Base-by-base conservation (phyloP, 1,140 invertebrate genomes). In the Cydia amplana region DNA sequence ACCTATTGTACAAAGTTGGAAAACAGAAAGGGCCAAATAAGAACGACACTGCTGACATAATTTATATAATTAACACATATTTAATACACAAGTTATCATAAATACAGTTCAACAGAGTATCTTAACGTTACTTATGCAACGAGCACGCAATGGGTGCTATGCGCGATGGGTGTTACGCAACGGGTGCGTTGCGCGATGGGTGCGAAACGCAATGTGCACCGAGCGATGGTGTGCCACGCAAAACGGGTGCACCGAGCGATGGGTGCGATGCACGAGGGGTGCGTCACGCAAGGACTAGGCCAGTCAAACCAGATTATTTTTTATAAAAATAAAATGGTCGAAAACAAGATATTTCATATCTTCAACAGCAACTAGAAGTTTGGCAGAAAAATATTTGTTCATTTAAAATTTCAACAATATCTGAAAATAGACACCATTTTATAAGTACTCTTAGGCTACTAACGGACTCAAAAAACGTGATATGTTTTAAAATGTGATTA, bases 1-100 rank as follows among this genome's bases (percentile, higher is more conserved):
- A 32, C 32, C 5, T 6, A 60, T 63, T 20, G 1, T 64, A 16
- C n/a, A 36, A 73, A n/a, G n/a, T 28, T 7, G 46, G n/a, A 25
- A 14, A 25, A 49, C 2, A 32, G 23, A 9, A 65, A 72, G 73
- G 10, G 63, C 18, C 79, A n/a, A 83, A 82, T 84, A 80, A 88
- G 20, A 86, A 82, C 75, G 55, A 78, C 64, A 84, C 79, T 83
- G 89, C 89, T 79, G 87, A 90, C 84, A 90, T 88, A 84, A 87
- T 87, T 86, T 84, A 85, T 91, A 87, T 89, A 88, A 84, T 89
- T 87, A 89, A 88, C 86, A 91, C 85, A 87, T 77, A 72, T 82
- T 83, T 75, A 85, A 80, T 87, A 85, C 81, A 83, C 79, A 82
- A 81, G 79, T 79, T 80, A 80, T 60, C 75, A 81, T 74, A 72